Conservation (phyloP, 2,888 invertebrate genomes). For the Leptarthrus brevirostris region DNA sequence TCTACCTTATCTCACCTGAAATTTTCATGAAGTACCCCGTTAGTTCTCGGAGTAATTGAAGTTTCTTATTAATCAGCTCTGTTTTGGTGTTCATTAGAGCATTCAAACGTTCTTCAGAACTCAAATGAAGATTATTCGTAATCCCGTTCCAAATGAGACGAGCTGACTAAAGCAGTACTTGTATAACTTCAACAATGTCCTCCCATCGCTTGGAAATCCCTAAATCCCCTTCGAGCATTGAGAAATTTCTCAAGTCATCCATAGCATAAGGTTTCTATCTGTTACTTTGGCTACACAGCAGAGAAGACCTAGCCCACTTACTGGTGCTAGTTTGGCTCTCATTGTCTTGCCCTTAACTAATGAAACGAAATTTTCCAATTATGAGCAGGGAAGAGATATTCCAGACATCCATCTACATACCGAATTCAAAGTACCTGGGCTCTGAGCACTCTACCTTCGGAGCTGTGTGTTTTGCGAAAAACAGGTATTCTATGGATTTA, state of each 20-base stretch:
- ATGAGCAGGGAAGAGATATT: constrained; percentile 33
- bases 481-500: not conserved
- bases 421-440: not conserved
- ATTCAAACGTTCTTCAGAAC: not conserved
- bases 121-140: constrained; percentile 4
- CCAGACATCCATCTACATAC: constrained; percentile 9
- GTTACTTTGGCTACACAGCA: constrained; percentile 7
- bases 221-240: not conserved
- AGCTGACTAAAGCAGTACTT: not conserved
- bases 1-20: not conserved
- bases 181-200: not conserved
- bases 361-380: constrained; percentile 45
- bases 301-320: constrained; percentile 8
- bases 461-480: constrained; percentile 9
- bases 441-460: not conserved
- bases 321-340: constrained; percentile 16
- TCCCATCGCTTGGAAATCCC: not conserved
- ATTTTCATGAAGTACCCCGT: not conserved
- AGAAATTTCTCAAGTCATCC: constrained; percentile 15
- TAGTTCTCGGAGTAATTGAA: not conserved
- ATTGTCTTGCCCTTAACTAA: constrained; percentile 41
- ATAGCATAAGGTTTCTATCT: constrained; percentile 6
- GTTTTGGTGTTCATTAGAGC: constrained; percentile 18
- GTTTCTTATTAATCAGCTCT: constrained; percentile 11
- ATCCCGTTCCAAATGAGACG: not conserved